These are phyloP conservation scores for Lamprotornis superbus DNA, from an alignment of 2,113 vertebrate species.

Conservation along the genomic window DNA sequence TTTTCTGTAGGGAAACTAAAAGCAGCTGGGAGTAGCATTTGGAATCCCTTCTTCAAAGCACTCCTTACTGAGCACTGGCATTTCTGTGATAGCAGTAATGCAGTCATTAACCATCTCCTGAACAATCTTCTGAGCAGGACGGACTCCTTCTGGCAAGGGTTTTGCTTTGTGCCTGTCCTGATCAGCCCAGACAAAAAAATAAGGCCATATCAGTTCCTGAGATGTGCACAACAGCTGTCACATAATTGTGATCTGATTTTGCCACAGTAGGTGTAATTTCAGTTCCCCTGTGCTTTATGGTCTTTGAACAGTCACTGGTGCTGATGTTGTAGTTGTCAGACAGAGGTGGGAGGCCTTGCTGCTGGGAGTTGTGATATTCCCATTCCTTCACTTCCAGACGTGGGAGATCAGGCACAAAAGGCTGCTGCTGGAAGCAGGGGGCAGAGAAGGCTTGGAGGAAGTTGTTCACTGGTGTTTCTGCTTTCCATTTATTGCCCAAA, in stretches of 20 bases:
- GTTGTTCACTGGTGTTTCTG: neutral
- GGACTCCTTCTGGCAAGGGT: neutral
- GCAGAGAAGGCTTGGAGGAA: neutral
- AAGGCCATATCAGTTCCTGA: neutral
- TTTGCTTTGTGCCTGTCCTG: neutral
- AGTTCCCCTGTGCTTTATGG: neutral
- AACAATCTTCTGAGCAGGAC: neutral
- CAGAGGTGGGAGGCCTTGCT: neutral
- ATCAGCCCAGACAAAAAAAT: neutral
- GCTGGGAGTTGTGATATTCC: neutral
- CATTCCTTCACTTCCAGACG: neutral
- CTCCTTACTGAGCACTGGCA: neutral
- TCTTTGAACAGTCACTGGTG: neutral
- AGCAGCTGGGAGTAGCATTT: neutral
- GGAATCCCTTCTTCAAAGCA: neutral
- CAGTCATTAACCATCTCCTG: neutral
- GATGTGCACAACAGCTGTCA: neutral
- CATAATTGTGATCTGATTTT: neutral
- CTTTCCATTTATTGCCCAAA: neutral
- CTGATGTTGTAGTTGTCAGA: rapidly evolving
- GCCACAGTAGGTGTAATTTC: neutral
- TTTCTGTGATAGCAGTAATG: neutral
- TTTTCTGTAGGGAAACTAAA: neutral
- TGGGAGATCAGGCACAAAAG: neutral
- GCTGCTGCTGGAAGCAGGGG: neutral